These are phyloP conservation scores for Nomada fabriciana DNA, from an alignment of 2,888 invertebrate species.

Conservation along the genomic window DNA sequence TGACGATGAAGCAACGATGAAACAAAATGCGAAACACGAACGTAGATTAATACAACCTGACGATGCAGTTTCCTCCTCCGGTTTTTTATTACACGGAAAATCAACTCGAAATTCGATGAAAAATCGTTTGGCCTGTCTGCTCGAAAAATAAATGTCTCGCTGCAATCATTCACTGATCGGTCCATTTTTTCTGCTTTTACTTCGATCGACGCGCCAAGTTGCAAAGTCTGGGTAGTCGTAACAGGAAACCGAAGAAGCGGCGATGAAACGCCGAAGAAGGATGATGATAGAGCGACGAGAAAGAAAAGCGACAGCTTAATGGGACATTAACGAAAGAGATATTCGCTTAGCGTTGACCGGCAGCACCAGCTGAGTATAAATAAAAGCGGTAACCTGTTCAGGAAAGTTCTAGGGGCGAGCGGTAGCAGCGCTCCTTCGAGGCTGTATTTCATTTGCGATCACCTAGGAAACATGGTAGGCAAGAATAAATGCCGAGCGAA, in stretches of 20 bases:
- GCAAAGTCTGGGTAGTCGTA: background rate
- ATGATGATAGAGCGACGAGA: slow-evolving; percentile 29
- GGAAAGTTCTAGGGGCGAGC: background rate
- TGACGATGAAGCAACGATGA: slow-evolving; percentile 32
- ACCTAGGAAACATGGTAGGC: background rate
- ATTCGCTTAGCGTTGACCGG: slow-evolving; percentile 2
- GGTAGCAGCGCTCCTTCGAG: background rate
- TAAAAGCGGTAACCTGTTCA: slow-evolving; percentile 3
- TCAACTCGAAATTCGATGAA: background rate
- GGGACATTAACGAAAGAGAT: slow-evolving; percentile 24
- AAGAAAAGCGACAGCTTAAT: slow-evolving; percentile 11
- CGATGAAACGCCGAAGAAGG: slow-evolving; percentile 14
- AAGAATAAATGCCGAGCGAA: background rate
- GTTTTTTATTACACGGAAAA: background rate
- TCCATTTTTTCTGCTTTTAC: background rate
- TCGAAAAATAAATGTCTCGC: background rate
- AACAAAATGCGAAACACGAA: slow-evolving; percentile 24
- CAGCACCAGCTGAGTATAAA: slow-evolving; percentile 3
- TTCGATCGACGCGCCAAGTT: slow-evolving; percentile 10
- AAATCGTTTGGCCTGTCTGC: background rate
- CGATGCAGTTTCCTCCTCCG: slow-evolving; percentile 21
- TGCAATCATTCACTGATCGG: background rate
- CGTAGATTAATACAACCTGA: slow-evolving; percentile 41
- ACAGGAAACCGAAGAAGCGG: background rate
- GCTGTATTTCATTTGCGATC: background rate